A percentile compares a stretch with the other conserved stretches of the same genome.
Evolutionary conservation across 30 jellyfish, hydroid and myxozoan genomes (phyloP).

Genomic region (Turritopsis dohrnii): DNA sequence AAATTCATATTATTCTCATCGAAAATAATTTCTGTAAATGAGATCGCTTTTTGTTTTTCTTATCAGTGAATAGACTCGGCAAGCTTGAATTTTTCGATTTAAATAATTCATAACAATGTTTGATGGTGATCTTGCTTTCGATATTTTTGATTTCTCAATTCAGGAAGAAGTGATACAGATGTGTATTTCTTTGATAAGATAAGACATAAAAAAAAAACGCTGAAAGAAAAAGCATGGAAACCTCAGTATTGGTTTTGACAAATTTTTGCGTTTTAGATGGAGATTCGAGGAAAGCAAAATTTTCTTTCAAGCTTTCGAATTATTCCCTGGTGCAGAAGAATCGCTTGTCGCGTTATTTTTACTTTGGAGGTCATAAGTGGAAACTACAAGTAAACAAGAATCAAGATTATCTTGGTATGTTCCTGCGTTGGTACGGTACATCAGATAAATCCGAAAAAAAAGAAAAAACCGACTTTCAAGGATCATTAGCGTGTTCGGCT

Average conservation of each 20-base stretch:
- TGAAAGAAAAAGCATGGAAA: not conserved
- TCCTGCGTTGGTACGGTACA: conserved; percentile 83
- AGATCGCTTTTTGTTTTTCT: not conserved
- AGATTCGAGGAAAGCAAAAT: conserved; percentile 26
- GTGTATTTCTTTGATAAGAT: no score
- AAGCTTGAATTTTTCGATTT: not conserved
- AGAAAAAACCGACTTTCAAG: conserved; percentile 1
- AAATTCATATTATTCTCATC: not conserved
- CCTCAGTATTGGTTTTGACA: not conserved
- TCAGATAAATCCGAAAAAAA: conserved; percentile 8
- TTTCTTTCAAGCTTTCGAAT: conserved; percentile 5
- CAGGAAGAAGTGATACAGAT: no score
- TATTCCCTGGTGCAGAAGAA: conserved; percentile 13
- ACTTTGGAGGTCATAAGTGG: conserved; percentile 86
- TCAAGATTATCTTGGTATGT: conserved; percentile 64
- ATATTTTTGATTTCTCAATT: not conserved
- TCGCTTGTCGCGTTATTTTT: conserved; percentile 56
- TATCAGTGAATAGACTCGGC: not conserved
- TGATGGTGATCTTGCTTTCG: not conserved
- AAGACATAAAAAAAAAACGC: not conserved
- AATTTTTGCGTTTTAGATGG: conserved; percentile 20
- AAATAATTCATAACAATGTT: not conserved
- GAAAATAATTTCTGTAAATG: not conserved
- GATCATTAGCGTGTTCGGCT: conserved; percentile 49
- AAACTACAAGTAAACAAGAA: conserved; percentile 66